A percentile compares a stretch with the other conserved stretches of the same genome.
These are phyloP conservation scores for Sebastes wilsoni DNA, from an alignment of 2,797 vertebrate species.

Conservation along the genomic window DNA sequence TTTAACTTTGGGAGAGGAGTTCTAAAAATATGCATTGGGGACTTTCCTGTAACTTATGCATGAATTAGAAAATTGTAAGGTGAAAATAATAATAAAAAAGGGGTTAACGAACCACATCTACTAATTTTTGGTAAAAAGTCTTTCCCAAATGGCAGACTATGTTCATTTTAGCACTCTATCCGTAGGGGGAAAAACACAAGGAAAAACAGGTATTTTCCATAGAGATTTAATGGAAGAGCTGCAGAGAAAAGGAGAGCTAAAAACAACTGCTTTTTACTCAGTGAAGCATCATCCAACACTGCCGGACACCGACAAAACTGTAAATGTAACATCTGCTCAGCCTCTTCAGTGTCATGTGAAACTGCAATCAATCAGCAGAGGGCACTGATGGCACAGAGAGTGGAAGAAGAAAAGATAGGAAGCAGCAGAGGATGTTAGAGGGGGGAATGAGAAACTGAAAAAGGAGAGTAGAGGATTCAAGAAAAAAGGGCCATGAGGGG, in stretches of 20 bases:
- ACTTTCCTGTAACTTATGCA: background rate
- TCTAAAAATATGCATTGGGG: no score
- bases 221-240: background rate
- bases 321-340: background rate
- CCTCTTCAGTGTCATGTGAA: background rate
- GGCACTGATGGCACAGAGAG: slow-evolving; percentile 53
- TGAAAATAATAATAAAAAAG: background rate
- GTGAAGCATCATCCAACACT: background rate
- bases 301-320: background rate
- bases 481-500: background rate
- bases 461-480: background rate
- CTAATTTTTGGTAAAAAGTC: background rate
- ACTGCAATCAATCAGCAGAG: slow-evolving; percentile 58
- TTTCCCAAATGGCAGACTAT: background rate
- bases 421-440: background rate
- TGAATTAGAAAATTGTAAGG: background rate
- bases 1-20: background rate
- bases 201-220: background rate
- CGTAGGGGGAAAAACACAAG: no score
- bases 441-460: background rate
- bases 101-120: rapidly evolving
- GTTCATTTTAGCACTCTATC: background rate
- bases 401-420: background rate
- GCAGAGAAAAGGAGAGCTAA: background rate
- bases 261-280: background rate